phyloP scores from a whole-genome alignment of 2,888 invertebrate genomes.

The Drosophila greeni region DNA sequence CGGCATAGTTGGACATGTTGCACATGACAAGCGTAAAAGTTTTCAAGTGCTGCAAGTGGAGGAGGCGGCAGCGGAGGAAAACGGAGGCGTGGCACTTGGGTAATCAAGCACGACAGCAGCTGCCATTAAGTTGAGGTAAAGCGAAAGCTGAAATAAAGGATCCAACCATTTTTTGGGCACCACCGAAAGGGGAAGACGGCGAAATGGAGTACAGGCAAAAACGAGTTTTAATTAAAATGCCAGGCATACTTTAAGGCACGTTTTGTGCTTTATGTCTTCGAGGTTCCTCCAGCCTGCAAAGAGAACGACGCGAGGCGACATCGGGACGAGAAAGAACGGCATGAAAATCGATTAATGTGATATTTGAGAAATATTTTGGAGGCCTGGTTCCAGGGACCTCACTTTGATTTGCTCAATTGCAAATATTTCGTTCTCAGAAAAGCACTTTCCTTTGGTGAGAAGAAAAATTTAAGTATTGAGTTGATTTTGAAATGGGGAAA shows the following conservation, averaged over 20 bases:
- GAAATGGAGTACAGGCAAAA: conserved; percentile 24
- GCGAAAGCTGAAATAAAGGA: conserved; percentile 43
- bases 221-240: conserved; percentile 67
- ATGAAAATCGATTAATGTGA: conserved; percentile 23
- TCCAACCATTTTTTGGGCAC: conserved; percentile 15
- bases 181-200: not conserved
- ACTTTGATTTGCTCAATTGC: conserved; percentile 5
- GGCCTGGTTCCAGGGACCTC: not conserved
- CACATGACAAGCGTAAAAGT: conserved; percentile 68
- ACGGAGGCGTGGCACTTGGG: conserved; percentile 36
- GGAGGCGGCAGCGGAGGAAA: not conserved
- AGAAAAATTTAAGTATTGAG: not conserved
- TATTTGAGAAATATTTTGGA: conserved; percentile 5
- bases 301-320: conserved; percentile 5
- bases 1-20: conserved; percentile 66
- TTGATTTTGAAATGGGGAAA: not conserved
- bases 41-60: conserved; percentile 55
- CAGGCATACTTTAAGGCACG: conserved; percentile 60
- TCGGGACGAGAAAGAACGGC: conserved; percentile 17
- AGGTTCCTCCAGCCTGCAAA: conserved; percentile 9
- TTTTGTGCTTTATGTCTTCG: conserved; percentile 27
- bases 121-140: conserved; percentile 68
- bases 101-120: conserved; percentile 67
- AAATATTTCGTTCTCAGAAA: not conserved
- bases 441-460: not conserved